These are phyloP conservation scores for Ibidorhyncha struthersii DNA, from an alignment of 2,113 vertebrate genomes.

Conservation along the genomic window DNA sequence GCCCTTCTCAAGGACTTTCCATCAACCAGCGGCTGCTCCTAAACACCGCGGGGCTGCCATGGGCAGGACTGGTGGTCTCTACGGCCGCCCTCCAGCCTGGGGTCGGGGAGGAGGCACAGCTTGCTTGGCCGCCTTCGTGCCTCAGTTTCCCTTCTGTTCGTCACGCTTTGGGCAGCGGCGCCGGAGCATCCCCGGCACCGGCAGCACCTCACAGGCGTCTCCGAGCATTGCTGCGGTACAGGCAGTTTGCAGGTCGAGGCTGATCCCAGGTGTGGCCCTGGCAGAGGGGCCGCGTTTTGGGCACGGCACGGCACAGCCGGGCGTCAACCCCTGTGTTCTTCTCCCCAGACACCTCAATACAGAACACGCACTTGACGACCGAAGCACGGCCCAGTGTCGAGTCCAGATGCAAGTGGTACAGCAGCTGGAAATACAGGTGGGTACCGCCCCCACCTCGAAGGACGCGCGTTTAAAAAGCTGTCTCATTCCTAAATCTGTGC, in stretches of 20 bases:
- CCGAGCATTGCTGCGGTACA: rapidly evolving
- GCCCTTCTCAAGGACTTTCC: not conserved
- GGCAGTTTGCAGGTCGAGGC: not conserved
- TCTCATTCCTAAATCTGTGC: not conserved
- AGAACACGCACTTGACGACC: slow-evolving; percentile 97
- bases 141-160: not conserved
- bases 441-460: not conserved
- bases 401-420: slow-evolving; percentile 99
- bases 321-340: rapidly evolving
- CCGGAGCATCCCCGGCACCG: rapidly evolving
- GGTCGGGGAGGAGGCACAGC: not conserved
- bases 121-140: not conserved
- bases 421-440: slow-evolving; percentile 98
- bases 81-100: rapidly evolving
- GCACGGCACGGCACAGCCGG: not conserved
- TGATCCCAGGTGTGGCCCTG: not conserved
- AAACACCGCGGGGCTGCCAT: rapidly evolving
- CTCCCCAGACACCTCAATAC: slow-evolving; percentile 93
- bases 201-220: rapidly evolving
- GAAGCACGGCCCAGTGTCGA: slow-evolving; percentile 97
- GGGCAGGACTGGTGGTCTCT: not conserved
- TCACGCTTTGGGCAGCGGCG: rapidly evolving
- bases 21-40: not conserved
- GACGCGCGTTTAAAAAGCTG: rapidly evolving
- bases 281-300: rapidly evolving